These are phyloP conservation scores for Plebejus argus DNA, from an alignment of 2,888 invertebrate species.

Conservation along the genomic window DNA sequence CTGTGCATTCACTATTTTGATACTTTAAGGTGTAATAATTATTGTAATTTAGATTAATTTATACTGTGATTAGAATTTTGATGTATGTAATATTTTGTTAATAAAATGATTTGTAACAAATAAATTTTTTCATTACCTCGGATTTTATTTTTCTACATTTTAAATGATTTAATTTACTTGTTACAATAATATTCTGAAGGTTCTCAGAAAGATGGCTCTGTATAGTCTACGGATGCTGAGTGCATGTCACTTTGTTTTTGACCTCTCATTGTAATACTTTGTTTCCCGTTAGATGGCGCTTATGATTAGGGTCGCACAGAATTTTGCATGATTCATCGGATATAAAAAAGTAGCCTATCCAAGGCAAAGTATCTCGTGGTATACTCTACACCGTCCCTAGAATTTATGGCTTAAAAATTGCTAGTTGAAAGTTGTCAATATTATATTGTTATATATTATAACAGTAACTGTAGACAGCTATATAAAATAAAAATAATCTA, in stretches of 20 bases:
- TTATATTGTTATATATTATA: no score
- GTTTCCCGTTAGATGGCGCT: background rate
- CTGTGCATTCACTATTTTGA: slow-evolving; percentile 21
- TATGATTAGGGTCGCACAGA: background rate
- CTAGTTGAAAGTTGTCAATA: no score
- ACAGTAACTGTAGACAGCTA: no score
- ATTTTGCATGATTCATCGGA: no score
- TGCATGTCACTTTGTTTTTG: background rate
- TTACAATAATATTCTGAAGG: background rate
- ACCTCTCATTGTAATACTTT: background rate
- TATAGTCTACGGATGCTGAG: no score
- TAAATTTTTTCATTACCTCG: slow-evolving; percentile 49
- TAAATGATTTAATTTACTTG: background rate
- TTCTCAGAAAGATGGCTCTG: no score
- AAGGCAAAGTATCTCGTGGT: no score
- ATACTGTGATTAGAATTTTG: slow-evolving; percentile 63
- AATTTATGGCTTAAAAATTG: no score
- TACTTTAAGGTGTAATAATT: slow-evolving; percentile 23
- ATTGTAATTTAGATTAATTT: slow-evolving; percentile 52
- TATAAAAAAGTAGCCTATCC: no score
- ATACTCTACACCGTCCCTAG: no score
- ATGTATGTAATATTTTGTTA: slow-evolving; percentile 62
- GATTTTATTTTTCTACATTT: slow-evolving; percentile 41
- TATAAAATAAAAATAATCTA: no score
- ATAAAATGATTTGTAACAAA: slow-evolving; percentile 57